Evolutionary conservation across 2,113 vertebrate genomes (phyloP), one percentile per base, ranked within the genome.

Genomic region (Cheirogaleus medius): DNA sequence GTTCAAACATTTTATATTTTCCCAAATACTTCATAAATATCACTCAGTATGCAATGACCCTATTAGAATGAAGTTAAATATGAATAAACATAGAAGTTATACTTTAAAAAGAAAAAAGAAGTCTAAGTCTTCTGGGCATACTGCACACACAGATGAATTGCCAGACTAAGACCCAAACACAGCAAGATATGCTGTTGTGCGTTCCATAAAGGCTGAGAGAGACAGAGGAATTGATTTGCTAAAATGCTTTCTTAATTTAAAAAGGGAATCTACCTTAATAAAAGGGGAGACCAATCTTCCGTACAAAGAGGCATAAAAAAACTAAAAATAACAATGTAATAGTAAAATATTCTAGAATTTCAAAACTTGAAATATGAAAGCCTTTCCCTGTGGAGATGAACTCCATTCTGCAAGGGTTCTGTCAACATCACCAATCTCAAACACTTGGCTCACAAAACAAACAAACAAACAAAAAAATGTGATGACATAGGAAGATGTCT

Each of bases 401-500:
- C 60, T 87, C 78, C 18, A 27, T 56, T 87, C 68, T 94, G 47
- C 77, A 93, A 87, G 27, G 54, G 7, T 73, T 96, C 92, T 92
- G 73, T 94, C 83, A 90, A 93, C 60, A 97, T 86, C 34, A 92
- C 15, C 76, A 87, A 56, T 56, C 54, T 96, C 94, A 95, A 96
- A 95, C 34, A 47, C 11, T 76, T 95, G 95, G 66, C 78, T 87
- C 74, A 95, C 47, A 64, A 27, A 56, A 15, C 54, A 84, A 96
- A 95, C 95, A 52, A 52, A 52, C 9, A 44, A 49, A 49, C 15
- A 1, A 88, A 63, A 87, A 96, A 96, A 95, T 84, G 42, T 91
- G 94, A 85, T 87, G 94, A 98, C 1, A 3, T 66, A 95, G 71
- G 54, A 96, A 97, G 95, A 64, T 82, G 52, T 96, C 54, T 91